Conservation (phyloP, 2,797 vertebrate genomes). For the Hyperoplus immaculatus region DNA sequence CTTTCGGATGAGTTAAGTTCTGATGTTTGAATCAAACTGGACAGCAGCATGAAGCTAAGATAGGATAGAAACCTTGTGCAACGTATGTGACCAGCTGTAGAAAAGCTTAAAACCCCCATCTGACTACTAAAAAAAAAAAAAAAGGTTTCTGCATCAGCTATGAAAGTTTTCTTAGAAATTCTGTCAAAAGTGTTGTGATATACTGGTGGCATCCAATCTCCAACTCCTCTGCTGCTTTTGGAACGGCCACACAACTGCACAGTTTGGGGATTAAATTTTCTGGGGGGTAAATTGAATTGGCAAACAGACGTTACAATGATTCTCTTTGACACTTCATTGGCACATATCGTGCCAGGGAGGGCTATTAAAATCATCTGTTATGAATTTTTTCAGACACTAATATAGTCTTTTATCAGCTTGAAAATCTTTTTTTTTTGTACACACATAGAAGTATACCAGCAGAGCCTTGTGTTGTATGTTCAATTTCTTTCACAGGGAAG, state of each 20-base stretch:
- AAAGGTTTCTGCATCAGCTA: slow-evolving; percentile 3
- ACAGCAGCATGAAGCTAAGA: background rate
- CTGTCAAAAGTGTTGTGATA: slow-evolving; percentile 27
- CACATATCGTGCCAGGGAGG: slow-evolving; percentile 32
- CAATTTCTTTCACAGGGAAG: background rate
- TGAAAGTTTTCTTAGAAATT: slow-evolving; percentile 24
- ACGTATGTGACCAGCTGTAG: background rate
- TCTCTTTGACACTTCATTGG: slow-evolving; percentile 68
- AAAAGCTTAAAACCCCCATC: background rate
- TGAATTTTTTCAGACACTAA: slow-evolving; percentile 2
- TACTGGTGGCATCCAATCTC: slow-evolving; percentile 53
- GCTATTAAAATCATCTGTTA: slow-evolving; percentile 32
- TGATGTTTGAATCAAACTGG: background rate
- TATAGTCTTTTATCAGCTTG: slow-evolving; percentile 5
- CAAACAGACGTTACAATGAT: slow-evolving; percentile 73
- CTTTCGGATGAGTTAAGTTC: background rate
- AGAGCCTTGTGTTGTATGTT: background rate
- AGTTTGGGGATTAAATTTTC: slow-evolving; percentile 74
- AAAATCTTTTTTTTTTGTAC: background rate
- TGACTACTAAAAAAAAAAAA: background rate
- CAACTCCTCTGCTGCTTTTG: slow-evolving; percentile 41
- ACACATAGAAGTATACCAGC: background rate
- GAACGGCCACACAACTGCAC: slow-evolving; percentile 59
- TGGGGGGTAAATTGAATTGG: slow-evolving; percentile 79
- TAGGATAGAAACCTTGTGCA: background rate